These are phyloP conservation scores for Bombus terrestris DNA, from an alignment of 1,140 invertebrate genomes.

Conservation along the genomic window DNA sequence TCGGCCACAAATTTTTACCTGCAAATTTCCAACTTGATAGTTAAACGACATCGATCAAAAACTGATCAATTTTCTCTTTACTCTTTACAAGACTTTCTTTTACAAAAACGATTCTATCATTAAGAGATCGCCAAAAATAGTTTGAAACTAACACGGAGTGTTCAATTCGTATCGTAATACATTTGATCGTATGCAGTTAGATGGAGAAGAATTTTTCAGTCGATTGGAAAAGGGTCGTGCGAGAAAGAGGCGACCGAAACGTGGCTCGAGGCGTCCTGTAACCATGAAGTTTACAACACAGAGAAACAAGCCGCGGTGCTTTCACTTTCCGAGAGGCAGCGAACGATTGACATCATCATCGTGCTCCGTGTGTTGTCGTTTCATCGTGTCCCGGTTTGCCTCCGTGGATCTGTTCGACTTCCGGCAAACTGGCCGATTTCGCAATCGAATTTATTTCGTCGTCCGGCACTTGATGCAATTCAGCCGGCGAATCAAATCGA, in stretches of 20 bases:
- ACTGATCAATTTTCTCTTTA: neutral
- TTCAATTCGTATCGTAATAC: neutral
- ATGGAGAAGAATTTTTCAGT: neutral
- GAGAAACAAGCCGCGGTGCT: slow-evolving; percentile 31
- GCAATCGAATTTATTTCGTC: slow-evolving; percentile 46
- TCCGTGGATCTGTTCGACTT: slow-evolving; percentile 31
- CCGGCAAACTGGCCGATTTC: slow-evolving; percentile 36
- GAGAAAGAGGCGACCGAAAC: neutral
- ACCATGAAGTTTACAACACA: slow-evolving; percentile 40
- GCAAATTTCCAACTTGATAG: too few species aligned
- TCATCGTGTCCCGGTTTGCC: slow-evolving; percentile 10
- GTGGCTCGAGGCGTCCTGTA: slow-evolving; percentile 34
- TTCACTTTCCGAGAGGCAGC: slow-evolving; percentile 62
- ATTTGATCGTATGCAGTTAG: too few species aligned
- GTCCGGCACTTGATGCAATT: slow-evolving; percentile 44
- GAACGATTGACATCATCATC: slow-evolving; percentile 46
- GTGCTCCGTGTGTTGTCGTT: neutral
- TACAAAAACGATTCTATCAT: too few species aligned
- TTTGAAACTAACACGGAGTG: neutral
- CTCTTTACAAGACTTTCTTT: too few species aligned
- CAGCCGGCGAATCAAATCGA: slow-evolving; percentile 21
- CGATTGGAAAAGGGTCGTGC: neutral
- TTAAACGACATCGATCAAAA: neutral
- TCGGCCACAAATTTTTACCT: neutral
- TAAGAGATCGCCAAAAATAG: too few species aligned